A percentile compares a stretch with the other conserved stretches of the same genome.
phyloP scores from a whole-genome alignment of 2,113 vertebrate genomes.

The Pristiophorus japonicus region DNA sequence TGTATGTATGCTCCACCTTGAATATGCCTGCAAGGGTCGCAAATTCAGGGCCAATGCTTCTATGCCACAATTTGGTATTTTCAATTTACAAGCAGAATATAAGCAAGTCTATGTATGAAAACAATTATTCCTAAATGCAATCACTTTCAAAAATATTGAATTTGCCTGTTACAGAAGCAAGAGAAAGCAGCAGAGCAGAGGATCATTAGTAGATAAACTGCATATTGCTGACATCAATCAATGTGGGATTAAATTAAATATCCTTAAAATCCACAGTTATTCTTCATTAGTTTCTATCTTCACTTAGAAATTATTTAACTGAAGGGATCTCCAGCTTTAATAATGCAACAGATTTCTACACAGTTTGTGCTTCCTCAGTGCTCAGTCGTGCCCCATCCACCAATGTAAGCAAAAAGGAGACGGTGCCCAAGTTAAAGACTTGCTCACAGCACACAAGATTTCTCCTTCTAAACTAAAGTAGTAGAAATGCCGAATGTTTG shows the following conservation, averaged over 20 bases:
- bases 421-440: no score
- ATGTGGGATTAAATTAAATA: neutral
- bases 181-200: neutral
- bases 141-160: neutral
- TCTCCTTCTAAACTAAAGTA: no score
- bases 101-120: neutral
- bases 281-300: conserved; percentile 19
- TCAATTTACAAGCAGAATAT: neutral
- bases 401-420: no score
- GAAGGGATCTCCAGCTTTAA: neutral
- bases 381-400: no score
- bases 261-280: neutral
- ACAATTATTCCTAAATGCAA: conserved; percentile 11
- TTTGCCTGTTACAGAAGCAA: neutral
- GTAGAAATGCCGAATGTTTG: no score
- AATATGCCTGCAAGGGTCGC: no score
- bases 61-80: conserved; percentile 1
- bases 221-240: neutral
- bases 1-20: no score
- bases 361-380: no score
- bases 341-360: neutral
- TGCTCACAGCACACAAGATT: no score
- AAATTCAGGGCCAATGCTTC: no score
- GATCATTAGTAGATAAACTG: neutral
- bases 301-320: neutral